A percentile compares a stretch with the other conserved stretches of the same genome.
phyloP scores from a whole-genome alignment of 2,113 vertebrate genomes.

The Myanophis thanlyinensis region DNA sequence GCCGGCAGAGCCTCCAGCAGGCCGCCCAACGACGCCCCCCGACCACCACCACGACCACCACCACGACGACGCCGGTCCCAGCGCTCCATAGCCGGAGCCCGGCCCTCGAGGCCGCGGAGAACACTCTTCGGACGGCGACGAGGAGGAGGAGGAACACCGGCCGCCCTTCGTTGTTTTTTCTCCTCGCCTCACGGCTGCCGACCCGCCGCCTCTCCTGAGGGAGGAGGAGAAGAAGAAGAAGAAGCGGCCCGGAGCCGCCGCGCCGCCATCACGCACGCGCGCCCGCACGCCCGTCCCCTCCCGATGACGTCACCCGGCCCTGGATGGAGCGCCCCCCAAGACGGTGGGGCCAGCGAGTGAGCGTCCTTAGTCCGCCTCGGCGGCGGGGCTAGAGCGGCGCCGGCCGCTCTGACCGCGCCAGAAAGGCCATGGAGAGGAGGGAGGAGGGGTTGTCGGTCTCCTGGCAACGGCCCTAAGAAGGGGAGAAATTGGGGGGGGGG shows the following conservation, averaged over 20 bases:
- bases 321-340: accelerated
- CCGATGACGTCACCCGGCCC: slow-evolving; percentile 15
- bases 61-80: slow-evolving; percentile 28
- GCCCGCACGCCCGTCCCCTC: not conserved
- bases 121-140: not conserved
- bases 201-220: too few relatives aligned
- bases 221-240: too few relatives aligned
- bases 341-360: not conserved
- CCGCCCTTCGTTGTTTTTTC: too few relatives aligned
- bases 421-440: not conserved
- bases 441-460: not conserved
- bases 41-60: slow-evolving; percentile 37
- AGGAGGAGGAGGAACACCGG: too few relatives aligned
- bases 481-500: too few relatives aligned
- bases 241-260: not conserved
- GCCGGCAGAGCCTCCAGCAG: slow-evolving; percentile 36
- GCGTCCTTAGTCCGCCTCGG: too few relatives aligned
- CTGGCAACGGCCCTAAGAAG: not conserved
- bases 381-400: not conserved
- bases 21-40: slow-evolving; percentile 19
- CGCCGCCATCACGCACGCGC: not conserved
- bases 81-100: slow-evolving; percentile 49
- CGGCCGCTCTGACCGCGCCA: accelerated
- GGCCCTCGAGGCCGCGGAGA: slow-evolving; percentile 11
- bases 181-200: not conserved